Evolutionary conservation across 2,888 invertebrate genomes (phyloP).

Genomic region (Carpatolechia fugitivella): DNA sequence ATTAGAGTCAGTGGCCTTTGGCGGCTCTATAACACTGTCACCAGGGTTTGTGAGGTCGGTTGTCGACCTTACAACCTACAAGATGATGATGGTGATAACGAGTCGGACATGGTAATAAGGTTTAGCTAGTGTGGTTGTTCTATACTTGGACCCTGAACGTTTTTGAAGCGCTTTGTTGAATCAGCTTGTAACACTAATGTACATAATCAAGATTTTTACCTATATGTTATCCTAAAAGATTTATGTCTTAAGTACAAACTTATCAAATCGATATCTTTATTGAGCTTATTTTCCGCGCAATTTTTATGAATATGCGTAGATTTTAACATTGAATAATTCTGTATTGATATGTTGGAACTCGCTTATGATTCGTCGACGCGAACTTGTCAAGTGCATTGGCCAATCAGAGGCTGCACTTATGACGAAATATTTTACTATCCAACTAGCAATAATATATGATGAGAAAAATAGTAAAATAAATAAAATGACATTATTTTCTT

Average conservation of each 20-base stretch:
- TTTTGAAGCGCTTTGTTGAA: too few species aligned
- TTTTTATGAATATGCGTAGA: not conserved
- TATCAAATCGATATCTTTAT: not conserved
- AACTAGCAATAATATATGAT: not conserved
- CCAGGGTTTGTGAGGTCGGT: too few species aligned
- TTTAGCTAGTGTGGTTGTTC: too few species aligned
- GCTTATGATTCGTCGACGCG: not conserved
- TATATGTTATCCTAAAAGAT: not conserved
- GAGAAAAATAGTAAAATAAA: too few species aligned
- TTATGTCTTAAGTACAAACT: slow-evolving; percentile 4
- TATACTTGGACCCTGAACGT: too few species aligned
- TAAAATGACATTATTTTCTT: not conserved
- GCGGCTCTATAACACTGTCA: too few species aligned
- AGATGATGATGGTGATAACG: too few species aligned
- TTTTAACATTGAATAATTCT: not conserved
- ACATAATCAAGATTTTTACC: not conserved
- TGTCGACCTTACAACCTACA: too few species aligned
- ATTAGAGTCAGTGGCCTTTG: too few species aligned
- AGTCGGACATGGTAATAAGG: too few species aligned
- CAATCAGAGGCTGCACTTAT: not conserved
- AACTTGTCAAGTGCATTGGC: not conserved
- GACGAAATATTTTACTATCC: not conserved
- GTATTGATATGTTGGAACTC: not conserved
- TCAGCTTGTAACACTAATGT: not conserved
- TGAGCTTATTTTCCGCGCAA: not conserved